Conservation (phyloP, 2,797 vertebrate species). For the Hozukius guyotensis region DNA sequence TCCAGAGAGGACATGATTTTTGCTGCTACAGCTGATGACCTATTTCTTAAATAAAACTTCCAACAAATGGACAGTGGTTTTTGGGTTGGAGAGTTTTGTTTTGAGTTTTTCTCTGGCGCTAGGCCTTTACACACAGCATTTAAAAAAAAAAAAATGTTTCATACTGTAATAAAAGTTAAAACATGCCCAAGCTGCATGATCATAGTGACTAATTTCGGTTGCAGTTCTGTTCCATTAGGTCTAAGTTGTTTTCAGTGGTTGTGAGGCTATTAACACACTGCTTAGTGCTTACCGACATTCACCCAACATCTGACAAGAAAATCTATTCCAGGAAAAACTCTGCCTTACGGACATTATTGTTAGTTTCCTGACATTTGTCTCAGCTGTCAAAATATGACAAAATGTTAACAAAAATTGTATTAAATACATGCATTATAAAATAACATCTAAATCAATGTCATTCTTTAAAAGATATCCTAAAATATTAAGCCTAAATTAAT, state of each 20-base stretch:
- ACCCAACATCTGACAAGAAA: not conserved
- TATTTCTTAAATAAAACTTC: not conserved
- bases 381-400: not conserved
- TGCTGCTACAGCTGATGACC: not conserved
- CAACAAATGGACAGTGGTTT: not conserved
- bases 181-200: not conserved
- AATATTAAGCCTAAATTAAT: not conserved
- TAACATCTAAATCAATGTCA: too few relatives aligned
- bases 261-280: not conserved
- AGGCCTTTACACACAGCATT: too few relatives aligned
- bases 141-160: not conserved
- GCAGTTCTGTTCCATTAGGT: not conserved
- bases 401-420: not conserved
- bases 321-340: not conserved
- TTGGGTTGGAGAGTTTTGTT: not conserved
- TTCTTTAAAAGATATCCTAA: not conserved
- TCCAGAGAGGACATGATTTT: fast-evolving
- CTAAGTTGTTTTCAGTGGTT: not conserved
- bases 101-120: not conserved
- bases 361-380: not conserved
- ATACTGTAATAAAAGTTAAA: not conserved
- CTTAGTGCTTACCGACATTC: not conserved
- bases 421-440: not conserved
- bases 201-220: not conserved
- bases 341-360: not conserved